Conservation (phyloP, 2,113 vertebrate genomes). For the Chitala chitala region DNA sequence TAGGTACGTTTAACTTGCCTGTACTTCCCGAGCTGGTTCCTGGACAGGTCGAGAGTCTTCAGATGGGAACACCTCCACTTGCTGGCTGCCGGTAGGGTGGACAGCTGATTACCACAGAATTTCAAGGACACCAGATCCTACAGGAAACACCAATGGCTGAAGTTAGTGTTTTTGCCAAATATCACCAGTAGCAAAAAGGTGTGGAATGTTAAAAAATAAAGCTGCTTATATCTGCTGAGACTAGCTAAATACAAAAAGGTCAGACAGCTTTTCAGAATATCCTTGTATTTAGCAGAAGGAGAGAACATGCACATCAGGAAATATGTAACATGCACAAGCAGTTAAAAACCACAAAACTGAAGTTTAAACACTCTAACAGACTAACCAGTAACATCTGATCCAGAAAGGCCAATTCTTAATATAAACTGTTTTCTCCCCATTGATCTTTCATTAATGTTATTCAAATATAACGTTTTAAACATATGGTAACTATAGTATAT, state of each 20-base stretch:
- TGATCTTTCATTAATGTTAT: background rate
- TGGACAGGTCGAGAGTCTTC: constrained; percentile 86
- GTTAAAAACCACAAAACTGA: background rate
- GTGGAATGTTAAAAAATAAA: background rate
- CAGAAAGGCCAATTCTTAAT: too few species aligned
- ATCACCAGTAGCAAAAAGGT: background rate
- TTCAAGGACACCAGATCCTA: constrained; percentile 76
- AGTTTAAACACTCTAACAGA: too few species aligned
- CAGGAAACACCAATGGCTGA: constrained; percentile 31
- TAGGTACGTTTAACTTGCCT: too few species aligned
- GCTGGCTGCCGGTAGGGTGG: constrained; percentile 64
- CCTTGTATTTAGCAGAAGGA: too few species aligned
- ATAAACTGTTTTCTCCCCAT: too few species aligned
- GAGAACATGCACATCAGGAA: too few species aligned
- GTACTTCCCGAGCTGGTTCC: constrained; percentile 89
- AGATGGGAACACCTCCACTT: constrained; percentile 85
- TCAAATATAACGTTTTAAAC: background rate
- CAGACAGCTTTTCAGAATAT: too few species aligned
- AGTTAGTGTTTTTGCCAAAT: background rate
- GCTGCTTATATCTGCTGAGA: too few species aligned
- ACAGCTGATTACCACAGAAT: constrained; percentile 79
- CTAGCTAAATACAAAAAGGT: too few species aligned
- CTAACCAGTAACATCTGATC: too few species aligned
- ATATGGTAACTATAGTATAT: too few species aligned
- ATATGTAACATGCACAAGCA: too few species aligned